Base-by-base conservation (phyloP, 2,888 invertebrate species). In the Cheilosia variabilis region DNA sequence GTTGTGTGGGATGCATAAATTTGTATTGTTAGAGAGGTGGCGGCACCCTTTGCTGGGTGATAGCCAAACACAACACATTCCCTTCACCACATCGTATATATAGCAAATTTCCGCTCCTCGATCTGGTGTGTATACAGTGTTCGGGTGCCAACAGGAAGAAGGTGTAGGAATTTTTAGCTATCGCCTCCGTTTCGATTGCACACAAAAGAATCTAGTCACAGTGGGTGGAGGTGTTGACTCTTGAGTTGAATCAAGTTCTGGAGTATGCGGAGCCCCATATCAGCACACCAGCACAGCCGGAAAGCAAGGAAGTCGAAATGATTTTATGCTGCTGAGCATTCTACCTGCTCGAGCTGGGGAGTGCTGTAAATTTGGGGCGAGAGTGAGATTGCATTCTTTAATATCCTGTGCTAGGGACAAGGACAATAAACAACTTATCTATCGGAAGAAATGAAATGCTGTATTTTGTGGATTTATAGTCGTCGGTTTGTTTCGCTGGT, bases 261-360 rank as follows among this genome's bases (percentile, higher is more conserved):
- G 52, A 55, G 62, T 55, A 57, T 55, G 60, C 22, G 62, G 17
- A 55, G 53, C 52, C 50, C 43, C 62, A 73, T 43, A n/a, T 47
- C 71, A 83, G 65, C 72, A 37, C 37, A 53, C 47, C 53, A 73
- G 37, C 22, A 52, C 71, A 83, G 65, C 72, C 80, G 73, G 66
- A 81, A 71, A 84, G 72, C 79, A 80, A 72, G 87, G 78, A 69
- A 87, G 69, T 63, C 79, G 84, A 87, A 87, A 87, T 86, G 87
- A 68, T 87, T 84, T 81, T 65, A 71, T 71, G 73, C 57, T 72
- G 27, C 63, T 83, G 68, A 83, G 24, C 43, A 75, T 50, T 80
- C 82, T 71, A 87, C 79, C 79, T 84, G 77, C 6, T n/a, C 50
- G 37, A 22, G 55, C 31, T 50, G 27, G 37, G 24, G 62, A 53